phyloP scores from a whole-genome alignment of 2,113 vertebrate species.

The Pseudopipra pipra region DNA sequence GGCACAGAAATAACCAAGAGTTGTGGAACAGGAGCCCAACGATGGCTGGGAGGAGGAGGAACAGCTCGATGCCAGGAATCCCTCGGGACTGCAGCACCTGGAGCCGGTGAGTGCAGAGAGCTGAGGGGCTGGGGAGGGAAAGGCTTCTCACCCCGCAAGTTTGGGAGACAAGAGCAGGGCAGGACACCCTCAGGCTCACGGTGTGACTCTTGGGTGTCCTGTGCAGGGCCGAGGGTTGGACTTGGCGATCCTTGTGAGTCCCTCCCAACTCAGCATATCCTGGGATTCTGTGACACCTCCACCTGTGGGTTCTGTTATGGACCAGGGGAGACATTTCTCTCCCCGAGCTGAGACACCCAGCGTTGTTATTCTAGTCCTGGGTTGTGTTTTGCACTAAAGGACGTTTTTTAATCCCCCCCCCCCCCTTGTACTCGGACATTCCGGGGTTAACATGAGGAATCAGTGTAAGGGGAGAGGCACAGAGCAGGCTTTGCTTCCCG shows the following conservation, averaged over 20 bases:
- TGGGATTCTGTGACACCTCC: neutral
- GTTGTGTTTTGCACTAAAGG: neutral
- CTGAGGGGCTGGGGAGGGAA: neutral
- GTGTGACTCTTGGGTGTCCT: neutral
- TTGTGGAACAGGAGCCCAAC: fast-evolving
- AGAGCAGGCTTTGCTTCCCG: neutral
- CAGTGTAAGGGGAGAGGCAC: neutral
- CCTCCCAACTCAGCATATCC: neutral
- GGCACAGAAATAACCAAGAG: neutral
- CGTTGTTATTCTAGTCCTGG: fast-evolving
- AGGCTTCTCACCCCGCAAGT: neutral
- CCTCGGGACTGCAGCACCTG: neutral
- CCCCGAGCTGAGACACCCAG: neutral
- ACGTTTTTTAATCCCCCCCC: neutral
- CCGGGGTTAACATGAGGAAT: neutral
- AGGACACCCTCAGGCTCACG: neutral
- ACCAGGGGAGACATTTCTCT: neutral
- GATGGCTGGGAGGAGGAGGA: neutral
- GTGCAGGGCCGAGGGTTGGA: neutral
- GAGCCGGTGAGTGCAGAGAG: neutral
- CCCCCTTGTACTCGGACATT: neutral
- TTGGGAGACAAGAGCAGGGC: neutral
- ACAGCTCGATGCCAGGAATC: neutral
- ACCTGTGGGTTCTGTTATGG: fast-evolving
- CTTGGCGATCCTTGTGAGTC: neutral